Evolutionary conservation across 2,888 invertebrate genomes (phyloP).

Genomic region (Amphipyra tragopoginis): DNA sequence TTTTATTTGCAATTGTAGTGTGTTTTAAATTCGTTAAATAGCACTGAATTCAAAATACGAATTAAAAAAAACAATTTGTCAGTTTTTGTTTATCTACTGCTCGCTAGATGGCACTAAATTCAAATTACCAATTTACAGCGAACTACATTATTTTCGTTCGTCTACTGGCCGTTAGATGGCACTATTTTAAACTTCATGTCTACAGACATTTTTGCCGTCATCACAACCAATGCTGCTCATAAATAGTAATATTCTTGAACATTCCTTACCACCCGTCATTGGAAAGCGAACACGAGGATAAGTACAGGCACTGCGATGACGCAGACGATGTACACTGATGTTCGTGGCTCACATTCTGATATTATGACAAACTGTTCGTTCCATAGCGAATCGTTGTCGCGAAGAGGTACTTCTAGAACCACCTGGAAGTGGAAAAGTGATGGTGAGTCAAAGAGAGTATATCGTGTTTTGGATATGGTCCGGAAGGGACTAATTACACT

Average conservation of each 20-base stretch:
- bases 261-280: constrained; percentile 76
- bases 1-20: too few relatives aligned
- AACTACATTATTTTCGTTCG: too few relatives aligned
- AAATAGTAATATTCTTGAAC: not conserved
- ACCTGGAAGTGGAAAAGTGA: constrained; percentile 76
- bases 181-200: not conserved
- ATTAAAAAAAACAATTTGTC: too few relatives aligned
- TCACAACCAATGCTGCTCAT: not conserved
- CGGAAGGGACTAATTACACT: too few relatives aligned
- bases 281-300: constrained; percentile 93
- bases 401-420: constrained; percentile 92
- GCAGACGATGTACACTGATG: constrained; percentile 92
- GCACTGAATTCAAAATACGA: too few relatives aligned
- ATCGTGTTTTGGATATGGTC: too few relatives aligned
- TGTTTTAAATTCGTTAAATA: too few relatives aligned
- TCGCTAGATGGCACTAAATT: too few relatives aligned
- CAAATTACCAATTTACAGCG: too few relatives aligned
- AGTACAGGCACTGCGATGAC: constrained; percentile 93
- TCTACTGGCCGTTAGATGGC: constrained; percentile 14
- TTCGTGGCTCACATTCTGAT: constrained; percentile 93
- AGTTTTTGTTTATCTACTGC: too few relatives aligned
- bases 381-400: constrained; percentile 92
- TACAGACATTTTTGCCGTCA: not conserved
- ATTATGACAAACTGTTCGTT: constrained; percentile 93
- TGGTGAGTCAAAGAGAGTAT: not conserved